Percentiles rank a stretch among this genome's conserved stretches.
phyloP scores from a whole-genome alignment of 2,888 invertebrate genomes.

The Polietes domitor region DNA sequence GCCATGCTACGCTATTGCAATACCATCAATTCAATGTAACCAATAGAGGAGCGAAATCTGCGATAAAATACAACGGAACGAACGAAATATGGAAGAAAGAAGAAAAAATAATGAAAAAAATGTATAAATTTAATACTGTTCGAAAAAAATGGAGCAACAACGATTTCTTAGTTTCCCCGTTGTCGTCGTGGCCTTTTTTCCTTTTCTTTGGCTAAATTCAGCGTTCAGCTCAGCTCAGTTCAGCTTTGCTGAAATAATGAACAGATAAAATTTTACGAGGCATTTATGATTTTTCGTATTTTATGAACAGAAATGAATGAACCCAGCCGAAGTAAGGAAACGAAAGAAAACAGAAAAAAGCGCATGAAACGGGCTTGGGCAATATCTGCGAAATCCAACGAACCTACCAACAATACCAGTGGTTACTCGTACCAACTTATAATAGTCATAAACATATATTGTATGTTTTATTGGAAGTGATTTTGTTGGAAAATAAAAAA shows the following conservation, averaged over 20 bases:
- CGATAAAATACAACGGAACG: not conserved
- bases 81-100: not conserved
- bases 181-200: not conserved
- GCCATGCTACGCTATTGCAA: not conserved
- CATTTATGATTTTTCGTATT: slow-evolving; percentile 57
- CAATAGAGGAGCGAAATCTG: slow-evolving; percentile 28
- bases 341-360: slow-evolving; percentile 17
- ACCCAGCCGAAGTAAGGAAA: not conserved
- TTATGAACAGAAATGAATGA: slow-evolving; percentile 37
- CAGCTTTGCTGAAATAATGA: slow-evolving; percentile 52
- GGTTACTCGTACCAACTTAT: slow-evolving; percentile 19
- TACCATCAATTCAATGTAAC: slow-evolving; percentile 23
- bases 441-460: slow-evolving; percentile 50
- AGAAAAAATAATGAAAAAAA: slow-evolving; percentile 25
- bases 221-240: not conserved
- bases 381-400: slow-evolving; percentile 14
- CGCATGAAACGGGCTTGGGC: slow-evolving; percentile 6
- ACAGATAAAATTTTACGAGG: slow-evolving; percentile 62
- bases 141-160: slow-evolving; percentile 42
- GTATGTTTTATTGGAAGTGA: slow-evolving; percentile 53
- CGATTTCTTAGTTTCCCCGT: slow-evolving; percentile 32
- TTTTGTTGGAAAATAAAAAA: slow-evolving; percentile 36
- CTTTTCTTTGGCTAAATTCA: slow-evolving; percentile 2
- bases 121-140: slow-evolving; percentile 48
- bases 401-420: not conserved